phyloP scores from a whole-genome alignment of 1,140 invertebrate species.

The Drosophila azteca region DNA sequence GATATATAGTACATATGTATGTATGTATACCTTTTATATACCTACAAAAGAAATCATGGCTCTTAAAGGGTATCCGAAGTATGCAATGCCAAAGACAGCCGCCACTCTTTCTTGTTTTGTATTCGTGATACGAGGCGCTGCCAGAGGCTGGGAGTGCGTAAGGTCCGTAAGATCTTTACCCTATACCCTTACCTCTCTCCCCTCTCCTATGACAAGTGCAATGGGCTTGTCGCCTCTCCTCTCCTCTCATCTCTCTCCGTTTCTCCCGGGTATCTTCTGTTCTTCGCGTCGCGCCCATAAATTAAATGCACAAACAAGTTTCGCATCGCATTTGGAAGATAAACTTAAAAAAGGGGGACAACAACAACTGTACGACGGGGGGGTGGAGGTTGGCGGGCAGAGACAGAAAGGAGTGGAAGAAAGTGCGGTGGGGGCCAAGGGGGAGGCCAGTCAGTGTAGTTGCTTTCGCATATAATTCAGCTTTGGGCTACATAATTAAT shows the following conservation, averaged over 20 bases:
- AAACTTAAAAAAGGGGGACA: slow-evolving; percentile 67
- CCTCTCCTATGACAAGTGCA: slow-evolving; percentile 63
- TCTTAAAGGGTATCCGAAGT: too few species aligned
- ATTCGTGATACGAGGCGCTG: slow-evolving; percentile 46
- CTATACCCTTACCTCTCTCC: background rate
- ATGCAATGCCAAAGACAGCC: too few species aligned
- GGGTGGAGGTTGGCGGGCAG: background rate
- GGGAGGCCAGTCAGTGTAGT: slow-evolving; percentile 34
- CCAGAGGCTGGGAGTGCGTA: slow-evolving; percentile 45
- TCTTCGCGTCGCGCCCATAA: slow-evolving; percentile 75
- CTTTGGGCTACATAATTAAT: slow-evolving; percentile 82
- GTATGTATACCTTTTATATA: too few species aligned
- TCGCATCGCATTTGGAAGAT: slow-evolving; percentile 68
- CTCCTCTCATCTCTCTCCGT: slow-evolving; percentile 22
- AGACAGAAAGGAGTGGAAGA: background rate
- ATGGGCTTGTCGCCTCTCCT: slow-evolving; percentile 53
- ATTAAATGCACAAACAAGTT: slow-evolving; percentile 81
- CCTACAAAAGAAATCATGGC: too few species aligned
- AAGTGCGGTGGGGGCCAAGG: slow-evolving; percentile 2
- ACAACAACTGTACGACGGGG: slow-evolving; percentile 17
- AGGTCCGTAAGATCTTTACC: slow-evolving; percentile 12
- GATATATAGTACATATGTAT: too few species aligned
- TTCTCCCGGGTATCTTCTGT: slow-evolving; percentile 49
- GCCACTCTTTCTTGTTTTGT: slow-evolving; percentile 28
- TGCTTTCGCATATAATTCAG: slow-evolving; percentile 82